Evolutionary conservation across 64 coral and sea anemone genomes (phyloP), one percentile per base, ranked within the genome.

Genomic region (Cladopsammia gracilis): DNA sequence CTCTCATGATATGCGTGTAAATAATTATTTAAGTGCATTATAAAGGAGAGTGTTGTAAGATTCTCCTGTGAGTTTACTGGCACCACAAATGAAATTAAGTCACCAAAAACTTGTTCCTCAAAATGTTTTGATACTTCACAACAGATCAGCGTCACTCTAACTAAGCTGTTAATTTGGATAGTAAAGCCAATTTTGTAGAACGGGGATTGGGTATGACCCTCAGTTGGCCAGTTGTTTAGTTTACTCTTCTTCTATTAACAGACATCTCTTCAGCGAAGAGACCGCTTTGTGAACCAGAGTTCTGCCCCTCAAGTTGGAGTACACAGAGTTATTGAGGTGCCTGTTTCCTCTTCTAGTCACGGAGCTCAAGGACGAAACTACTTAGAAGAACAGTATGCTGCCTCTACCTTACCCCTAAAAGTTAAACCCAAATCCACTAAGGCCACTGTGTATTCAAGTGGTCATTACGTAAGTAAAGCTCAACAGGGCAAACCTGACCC

Each of bases 391-490:
- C 80, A 66, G 45, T 67, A 68, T n/a, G 45, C 34, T 8, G 19
- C 62, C 44, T 80, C 85, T 16, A 94, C 77, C 14, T 77, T 94
- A 26, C 84, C 91, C 34, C 74, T 75, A 8, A 94, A 94, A 76
- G 47, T 70, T 16, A 90, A 50, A 82, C 57, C 57, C 14, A 83
- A 49, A 25, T 44, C 79, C 44, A 84, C 62, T 0, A 83, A 49
- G 57, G 43, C 79, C 44, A 84, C 62, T 0, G 80, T 84, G 62
- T 84, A 76, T 61, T 78, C 87, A 16, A 89, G 49, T 67, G 42
- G 77, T 24, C 92, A 94, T 84, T 94, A 88, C 61, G 58, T 58
- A 82, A 88, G 51, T 75, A 88, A 88, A 71, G 13, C 49, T 49
- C 78, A 57, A 61, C 59, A 7, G 50, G 18, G 48, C 10, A 53